These are phyloP conservation scores for Microcebus lehilahytsara DNA, from an alignment of 2,113 vertebrate species.

Conservation along the genomic window DNA sequence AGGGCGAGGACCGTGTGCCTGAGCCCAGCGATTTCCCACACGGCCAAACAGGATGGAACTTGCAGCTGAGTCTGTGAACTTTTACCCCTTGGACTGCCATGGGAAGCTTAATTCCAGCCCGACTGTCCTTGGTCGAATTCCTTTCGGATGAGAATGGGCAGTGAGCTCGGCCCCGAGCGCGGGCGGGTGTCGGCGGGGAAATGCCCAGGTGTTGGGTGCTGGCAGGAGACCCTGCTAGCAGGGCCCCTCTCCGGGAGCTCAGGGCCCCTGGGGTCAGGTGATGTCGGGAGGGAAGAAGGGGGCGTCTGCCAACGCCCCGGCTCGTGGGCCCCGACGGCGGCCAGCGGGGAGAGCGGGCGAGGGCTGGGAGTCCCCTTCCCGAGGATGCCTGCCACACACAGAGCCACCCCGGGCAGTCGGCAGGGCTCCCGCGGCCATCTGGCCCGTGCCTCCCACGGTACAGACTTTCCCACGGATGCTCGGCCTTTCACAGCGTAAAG, in stretches of 20 bases:
- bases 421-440: fast-evolving
- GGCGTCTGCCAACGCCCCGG: too few species aligned
- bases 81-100: background rate
- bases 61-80: conserved; percentile 18
- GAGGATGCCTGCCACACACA: fast-evolving
- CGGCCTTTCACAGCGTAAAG: fast-evolving
- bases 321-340: fast-evolving
- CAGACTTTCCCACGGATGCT: too few species aligned
- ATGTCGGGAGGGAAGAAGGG: too few species aligned
- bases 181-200: background rate
- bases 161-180: background rate
- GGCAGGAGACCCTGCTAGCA: background rate
- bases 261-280: background rate
- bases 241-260: background rate
- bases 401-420: fast-evolving
- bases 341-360: fast-evolving
- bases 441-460: background rate
- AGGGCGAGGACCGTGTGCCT: background rate
- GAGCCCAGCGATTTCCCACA: background rate
- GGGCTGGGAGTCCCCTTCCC: fast-evolving
- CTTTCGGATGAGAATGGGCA: background rate
- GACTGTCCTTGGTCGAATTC: background rate
- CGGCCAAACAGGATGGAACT: background rate
- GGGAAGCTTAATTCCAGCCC: background rate
- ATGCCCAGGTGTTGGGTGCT: background rate